Percentiles rank a stretch among this genome's conserved stretches.
Evolutionary conservation across 1,140 invertebrate species (phyloP).

Genomic region (Nasonia giraulti): DNA sequence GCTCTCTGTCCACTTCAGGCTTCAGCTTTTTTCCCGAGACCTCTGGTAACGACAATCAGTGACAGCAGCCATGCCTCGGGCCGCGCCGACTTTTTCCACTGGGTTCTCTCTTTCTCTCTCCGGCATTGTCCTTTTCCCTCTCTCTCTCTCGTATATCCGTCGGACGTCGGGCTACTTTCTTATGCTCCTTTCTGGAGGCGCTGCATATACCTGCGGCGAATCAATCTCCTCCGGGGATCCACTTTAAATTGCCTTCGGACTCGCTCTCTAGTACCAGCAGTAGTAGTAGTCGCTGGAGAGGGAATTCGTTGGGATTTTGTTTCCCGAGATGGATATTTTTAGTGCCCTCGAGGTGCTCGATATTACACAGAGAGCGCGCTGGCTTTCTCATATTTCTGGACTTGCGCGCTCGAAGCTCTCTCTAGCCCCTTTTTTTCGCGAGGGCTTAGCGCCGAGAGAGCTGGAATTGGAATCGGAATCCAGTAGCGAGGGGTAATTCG

Average conservation of each 20-base stretch:
- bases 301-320: conserved; percentile 24
- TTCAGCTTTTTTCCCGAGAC: no score
- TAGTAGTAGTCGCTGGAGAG: not conserved
- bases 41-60: not conserved
- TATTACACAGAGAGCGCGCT: not conserved
- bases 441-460: not conserved
- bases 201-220: not conserved
- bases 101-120: not conserved
- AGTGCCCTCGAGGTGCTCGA: not conserved
- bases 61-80: conserved; percentile 1
- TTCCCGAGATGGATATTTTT: conserved; percentile 27
- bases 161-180: conserved; percentile 19
- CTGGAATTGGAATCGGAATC: not conserved
- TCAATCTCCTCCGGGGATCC: conserved; percentile 43
- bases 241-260: conserved; percentile 44
- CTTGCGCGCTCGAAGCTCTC: not conserved
- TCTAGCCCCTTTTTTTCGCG: not conserved
- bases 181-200: not conserved
- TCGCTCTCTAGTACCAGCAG: not conserved
- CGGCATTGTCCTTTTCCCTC: not conserved
- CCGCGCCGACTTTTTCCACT: not conserved
- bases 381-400: conserved; percentile 14
- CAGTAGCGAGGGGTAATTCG: not conserved
- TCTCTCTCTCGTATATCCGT: not conserved
- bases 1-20: no score